These are phyloP conservation scores for Noturus placidus DNA, from an alignment of 2,113 vertebrate genomes.

Conservation along the genomic window DNA sequence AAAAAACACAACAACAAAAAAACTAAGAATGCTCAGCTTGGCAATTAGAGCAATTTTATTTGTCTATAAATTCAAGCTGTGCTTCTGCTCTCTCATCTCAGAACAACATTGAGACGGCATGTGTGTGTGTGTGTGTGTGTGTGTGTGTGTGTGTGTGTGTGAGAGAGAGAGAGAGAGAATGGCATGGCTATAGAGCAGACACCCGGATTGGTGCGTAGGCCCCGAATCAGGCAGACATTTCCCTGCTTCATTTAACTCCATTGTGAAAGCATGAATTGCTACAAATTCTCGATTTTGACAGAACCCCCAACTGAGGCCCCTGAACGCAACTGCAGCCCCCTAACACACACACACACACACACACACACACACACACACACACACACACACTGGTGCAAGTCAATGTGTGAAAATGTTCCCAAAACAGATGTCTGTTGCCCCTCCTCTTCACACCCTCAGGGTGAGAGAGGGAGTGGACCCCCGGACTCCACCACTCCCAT, in stretches of 20 bases:
- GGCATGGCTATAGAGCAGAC: conserved; percentile 55
- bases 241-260: conserved; percentile 79
- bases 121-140: neutral
- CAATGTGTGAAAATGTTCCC: conserved; percentile 62
- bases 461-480: conserved; percentile 37
- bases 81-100: neutral
- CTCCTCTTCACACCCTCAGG: conserved; percentile 49
- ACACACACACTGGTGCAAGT: conserved; percentile 59
- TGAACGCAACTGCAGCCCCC: conserved; percentile 52
- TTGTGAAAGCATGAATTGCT: conserved; percentile 78
- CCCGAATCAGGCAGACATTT: conserved; percentile 65
- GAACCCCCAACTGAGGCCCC: conserved; percentile 58
- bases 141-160: neutral
- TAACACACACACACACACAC: conserved; percentile 61
- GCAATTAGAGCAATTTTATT: neutral
- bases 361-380: conserved; percentile 63
- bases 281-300: conserved; percentile 79
- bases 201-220: conserved; percentile 63
- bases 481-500: conserved; percentile 56
- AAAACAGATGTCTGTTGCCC: conserved; percentile 65
- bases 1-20: too few relatives aligned
- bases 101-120: neutral
- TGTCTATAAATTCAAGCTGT: neutral
- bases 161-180: conserved; percentile 3
- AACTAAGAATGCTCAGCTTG: neutral